Evolutionary conservation across 2,888 invertebrate species (phyloP).

Genomic region (Clistopyga incitator): DNA sequence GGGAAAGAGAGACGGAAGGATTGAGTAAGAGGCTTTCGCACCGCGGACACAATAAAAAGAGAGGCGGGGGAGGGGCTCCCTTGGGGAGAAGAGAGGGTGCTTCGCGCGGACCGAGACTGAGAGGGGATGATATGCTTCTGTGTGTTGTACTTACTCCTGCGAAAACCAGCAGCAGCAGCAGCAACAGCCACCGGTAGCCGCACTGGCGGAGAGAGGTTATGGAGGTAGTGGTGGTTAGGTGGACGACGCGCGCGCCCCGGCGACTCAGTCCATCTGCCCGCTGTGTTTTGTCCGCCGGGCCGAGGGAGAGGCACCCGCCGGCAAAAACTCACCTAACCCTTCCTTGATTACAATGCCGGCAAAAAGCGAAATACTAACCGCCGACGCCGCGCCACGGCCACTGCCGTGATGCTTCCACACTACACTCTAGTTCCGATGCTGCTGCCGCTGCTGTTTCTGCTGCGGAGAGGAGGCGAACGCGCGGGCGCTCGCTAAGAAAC

Average conservation of each 20-base stretch:
- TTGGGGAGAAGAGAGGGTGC: conserved; percentile 25
- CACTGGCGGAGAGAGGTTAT: conserved; percentile 22
- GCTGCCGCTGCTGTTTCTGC: conserved; percentile 18
- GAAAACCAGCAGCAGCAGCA: not conserved
- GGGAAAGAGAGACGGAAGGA: conserved; percentile 31
- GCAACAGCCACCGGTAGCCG: no score
- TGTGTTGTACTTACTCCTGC: conserved; percentile 36
- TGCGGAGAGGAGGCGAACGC: conserved; percentile 74
- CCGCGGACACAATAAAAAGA: conserved; percentile 36
- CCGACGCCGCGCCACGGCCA: conserved; percentile 84
- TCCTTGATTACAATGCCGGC: conserved; percentile 84
- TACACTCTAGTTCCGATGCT: conserved; percentile 42
- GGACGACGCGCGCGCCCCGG: conserved; percentile 75
- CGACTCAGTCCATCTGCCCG: conserved; percentile 84
- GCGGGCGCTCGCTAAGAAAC: conserved; percentile 83
- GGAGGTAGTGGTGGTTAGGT: conserved; percentile 59
- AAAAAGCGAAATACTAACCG: conserved; percentile 85
- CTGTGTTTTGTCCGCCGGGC: conserved; percentile 79
- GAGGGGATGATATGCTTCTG: conserved; percentile 44
- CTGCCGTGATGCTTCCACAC: conserved; percentile 81
- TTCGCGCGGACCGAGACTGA: conserved; percentile 49
- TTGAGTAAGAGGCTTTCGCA: conserved; percentile 59
- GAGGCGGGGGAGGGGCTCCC: conserved; percentile 8
- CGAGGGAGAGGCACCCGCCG: conserved; percentile 74
- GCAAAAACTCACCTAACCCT: conserved; percentile 84